Evolutionary conservation across 2,113 vertebrate genomes (phyloP).

Genomic region (Sula dactylatra): DNA sequence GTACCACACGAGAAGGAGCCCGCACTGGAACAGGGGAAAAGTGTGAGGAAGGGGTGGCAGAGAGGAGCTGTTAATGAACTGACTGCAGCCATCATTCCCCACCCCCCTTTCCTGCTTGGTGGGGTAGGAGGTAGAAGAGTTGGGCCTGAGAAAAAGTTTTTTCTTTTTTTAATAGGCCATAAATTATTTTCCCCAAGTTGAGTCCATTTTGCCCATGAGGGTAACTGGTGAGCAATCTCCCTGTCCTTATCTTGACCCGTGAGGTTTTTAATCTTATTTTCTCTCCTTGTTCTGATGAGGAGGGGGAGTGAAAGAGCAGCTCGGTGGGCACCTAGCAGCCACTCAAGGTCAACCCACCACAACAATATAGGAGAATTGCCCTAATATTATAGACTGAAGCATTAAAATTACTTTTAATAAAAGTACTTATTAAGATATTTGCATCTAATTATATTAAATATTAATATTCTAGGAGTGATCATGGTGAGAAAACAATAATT

Average conservation of each 20-base stretch:
- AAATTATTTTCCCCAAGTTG: neutral
- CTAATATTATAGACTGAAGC: neutral
- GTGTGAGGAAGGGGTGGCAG: neutral
- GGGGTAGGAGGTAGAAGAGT: neutral
- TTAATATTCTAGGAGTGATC: neutral
- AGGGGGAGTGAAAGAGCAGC: neutral
- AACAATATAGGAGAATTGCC: neutral
- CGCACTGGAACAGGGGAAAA: neutral
- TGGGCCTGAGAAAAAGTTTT: neutral
- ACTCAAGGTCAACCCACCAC: neutral
- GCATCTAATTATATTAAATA: neutral
- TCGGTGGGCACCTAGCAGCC: neutral
- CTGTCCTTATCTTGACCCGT: neutral
- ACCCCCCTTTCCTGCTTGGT: rapidly evolving
- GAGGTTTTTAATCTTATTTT: neutral
- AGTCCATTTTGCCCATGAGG: neutral
- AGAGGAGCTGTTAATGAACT: neutral
- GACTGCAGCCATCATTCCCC: neutral
- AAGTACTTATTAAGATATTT: neutral
- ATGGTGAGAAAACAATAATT: neutral
- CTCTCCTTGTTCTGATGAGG: neutral
- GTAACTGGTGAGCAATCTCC: neutral
- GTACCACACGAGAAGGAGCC: neutral
- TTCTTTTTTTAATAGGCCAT: neutral
- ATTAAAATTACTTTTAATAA: neutral